phyloP scores from a whole-genome alignment of 1,140 invertebrate genomes.

The Drosophila ambigua region DNA sequence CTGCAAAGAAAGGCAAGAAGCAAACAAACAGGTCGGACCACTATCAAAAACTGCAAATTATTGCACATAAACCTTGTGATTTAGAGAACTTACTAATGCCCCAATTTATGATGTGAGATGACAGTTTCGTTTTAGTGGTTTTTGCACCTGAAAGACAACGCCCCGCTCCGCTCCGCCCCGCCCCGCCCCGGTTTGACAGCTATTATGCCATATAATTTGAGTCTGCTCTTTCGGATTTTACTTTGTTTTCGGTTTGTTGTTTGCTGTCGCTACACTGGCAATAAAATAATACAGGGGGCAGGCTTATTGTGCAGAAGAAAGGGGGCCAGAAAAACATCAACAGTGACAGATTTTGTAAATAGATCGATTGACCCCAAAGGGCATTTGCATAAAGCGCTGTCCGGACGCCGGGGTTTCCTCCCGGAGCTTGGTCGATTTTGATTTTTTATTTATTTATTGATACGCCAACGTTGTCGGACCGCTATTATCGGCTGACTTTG shows the following conservation, averaged over 20 bases:
- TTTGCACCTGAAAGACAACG: slow-evolving; percentile 52
- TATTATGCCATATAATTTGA: slow-evolving; percentile 31
- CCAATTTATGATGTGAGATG: slow-evolving; percentile 64
- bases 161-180: too few species aligned
- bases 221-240: slow-evolving; percentile 3
- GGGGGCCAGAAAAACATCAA: slow-evolving; percentile 29
- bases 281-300: slow-evolving; percentile 37
- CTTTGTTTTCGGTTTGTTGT: neutral
- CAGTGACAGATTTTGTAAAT: slow-evolving; percentile 57
- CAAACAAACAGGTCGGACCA: slow-evolving; percentile 66
- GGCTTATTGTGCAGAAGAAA: slow-evolving; percentile 1
- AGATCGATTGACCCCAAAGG: slow-evolving; percentile 62
- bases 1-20: slow-evolving; percentile 62
- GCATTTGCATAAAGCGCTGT: slow-evolving; percentile 65
- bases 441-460: slow-evolving; percentile 76
- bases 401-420: slow-evolving; percentile 21
- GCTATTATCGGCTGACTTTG: slow-evolving; percentile 59
- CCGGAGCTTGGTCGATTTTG: slow-evolving; percentile 43
- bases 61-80: slow-evolving; percentile 56
- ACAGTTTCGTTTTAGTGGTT: slow-evolving; percentile 43
- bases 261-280: slow-evolving; percentile 20
- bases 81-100: slow-evolving; percentile 68
- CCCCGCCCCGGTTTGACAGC: slow-evolving; percentile 24
- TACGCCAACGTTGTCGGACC: slow-evolving; percentile 63
- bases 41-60: slow-evolving; percentile 46